Percentiles rank a stretch among this genome's conserved stretches.
Evolutionary conservation across 2,797 vertebrate species (phyloP).

Genomic region (Coregonus ussuriensis): DNA sequence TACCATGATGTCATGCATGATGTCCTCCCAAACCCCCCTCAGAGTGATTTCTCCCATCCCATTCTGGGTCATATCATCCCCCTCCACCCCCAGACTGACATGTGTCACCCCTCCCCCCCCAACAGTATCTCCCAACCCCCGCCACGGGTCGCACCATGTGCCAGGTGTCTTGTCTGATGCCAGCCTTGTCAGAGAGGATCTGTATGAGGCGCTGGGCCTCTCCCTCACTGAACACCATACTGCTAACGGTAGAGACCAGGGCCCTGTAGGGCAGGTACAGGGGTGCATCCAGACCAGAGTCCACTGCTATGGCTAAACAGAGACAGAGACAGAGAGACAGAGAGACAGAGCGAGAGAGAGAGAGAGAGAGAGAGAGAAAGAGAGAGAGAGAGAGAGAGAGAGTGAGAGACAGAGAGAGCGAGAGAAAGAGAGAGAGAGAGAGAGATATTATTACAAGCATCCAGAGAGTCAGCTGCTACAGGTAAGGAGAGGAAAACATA

Average conservation of each 20-base stretch:
- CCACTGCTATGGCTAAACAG: slow-evolving; percentile 50
- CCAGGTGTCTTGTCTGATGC: slow-evolving; percentile 89
- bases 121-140: slow-evolving; percentile 2
- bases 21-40: too few species aligned
- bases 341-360: not conserved
- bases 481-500: not conserved
- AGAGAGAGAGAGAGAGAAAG: not conserved
- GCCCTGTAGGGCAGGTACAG: slow-evolving; percentile 89
- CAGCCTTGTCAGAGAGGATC: slow-evolving; percentile 88
- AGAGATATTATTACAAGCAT: slow-evolving; percentile 8
- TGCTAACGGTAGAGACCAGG: slow-evolving; percentile 84
- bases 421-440: not conserved
- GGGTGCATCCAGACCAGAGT: slow-evolving; percentile 72
- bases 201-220: slow-evolving; percentile 91
- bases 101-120: not conserved
- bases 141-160: slow-evolving; percentile 80
- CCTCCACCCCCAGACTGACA: not conserved
- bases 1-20: too few species aligned
- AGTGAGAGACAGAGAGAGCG: too few species aligned
- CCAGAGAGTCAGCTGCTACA: not conserved
- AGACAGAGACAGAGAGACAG: too few species aligned
- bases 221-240: slow-evolving; percentile 88
- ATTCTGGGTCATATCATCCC: too few species aligned
- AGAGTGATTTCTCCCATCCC: not conserved
- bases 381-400: too few species aligned